Base-by-base conservation (phyloP, 2,113 vertebrate species). In the Heteronetta atricapilla region DNA sequence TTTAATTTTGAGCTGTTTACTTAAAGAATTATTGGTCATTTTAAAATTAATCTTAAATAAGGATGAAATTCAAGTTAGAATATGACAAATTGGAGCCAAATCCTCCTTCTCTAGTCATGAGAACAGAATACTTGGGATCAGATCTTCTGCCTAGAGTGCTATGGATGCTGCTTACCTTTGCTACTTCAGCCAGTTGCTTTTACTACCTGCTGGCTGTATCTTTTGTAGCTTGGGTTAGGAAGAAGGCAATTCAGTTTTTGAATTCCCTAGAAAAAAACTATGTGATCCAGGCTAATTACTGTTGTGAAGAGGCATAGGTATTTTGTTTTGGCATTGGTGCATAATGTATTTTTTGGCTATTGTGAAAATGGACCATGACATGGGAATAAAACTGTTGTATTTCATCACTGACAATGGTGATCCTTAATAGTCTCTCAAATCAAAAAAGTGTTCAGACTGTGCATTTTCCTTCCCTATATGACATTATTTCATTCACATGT, bases 31-130 rank as follows among this genome's bases (percentile, higher is more conserved):
- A 94, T 90, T 93, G 90, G 91, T 97, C 95, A 95, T 88, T 94
- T 96, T 95, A 80, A 88, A 95, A 95, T 96, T 95, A 97, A 96
- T 92, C 79, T 92, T 96, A 91, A 94, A 94, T 78, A 93, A 94
- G 85, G 69, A 83, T 74, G 38, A 95, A 93, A 97, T 89, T 94
- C 72, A 91, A 93, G 76, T 79, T 78, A 81, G 52, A 93, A 86
- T 44, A 84, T 10, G 3, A 64, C 64, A 97, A 91, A 93, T 68
- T 77, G 56, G 60, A 89, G 82, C 33, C 68, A 93, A 95, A 96
- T 95, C 82, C 82, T 94, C 48, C 42, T 68, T 86, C 56, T 55
- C 26, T 44, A 59, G 15, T 70, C 19, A 29, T 8, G n/a, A 74
- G 15, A 93, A 34, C 28, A 52, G 84, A 83, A 78, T 80, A 31